These are phyloP conservation scores for Xanthorhoe designata DNA, from an alignment of 2,888 invertebrate species.

Conservation along the genomic window DNA sequence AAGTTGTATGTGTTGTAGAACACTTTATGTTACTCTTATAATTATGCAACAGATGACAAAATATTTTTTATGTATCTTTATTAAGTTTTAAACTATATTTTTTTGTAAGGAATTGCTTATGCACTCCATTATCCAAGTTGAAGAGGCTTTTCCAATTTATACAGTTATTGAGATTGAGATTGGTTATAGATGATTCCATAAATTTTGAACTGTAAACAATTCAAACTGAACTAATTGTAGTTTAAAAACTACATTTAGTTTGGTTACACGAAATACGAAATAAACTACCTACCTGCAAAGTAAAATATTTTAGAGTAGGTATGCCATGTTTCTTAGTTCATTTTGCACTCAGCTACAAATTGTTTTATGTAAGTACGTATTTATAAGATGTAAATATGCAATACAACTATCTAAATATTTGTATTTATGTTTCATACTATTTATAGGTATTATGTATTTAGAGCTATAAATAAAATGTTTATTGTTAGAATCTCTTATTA, in stretches of 20 bases:
- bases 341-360: slow-evolving; percentile 4
- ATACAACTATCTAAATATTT: slow-evolving; percentile 22
- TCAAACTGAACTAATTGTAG: too few relatives aligned
- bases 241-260: neutral
- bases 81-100: slow-evolving; percentile 7
- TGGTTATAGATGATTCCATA: neutral
- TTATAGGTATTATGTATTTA: slow-evolving; percentile 61
- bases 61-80: slow-evolving; percentile 5
- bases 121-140: neutral
- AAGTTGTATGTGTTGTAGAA: slow-evolving; percentile 4
- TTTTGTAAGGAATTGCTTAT: neutral
- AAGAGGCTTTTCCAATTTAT: neutral
- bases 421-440: slow-evolving; percentile 79
- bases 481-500: slow-evolving; percentile 69
- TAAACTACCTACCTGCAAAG: neutral
- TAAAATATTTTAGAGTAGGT: neutral
- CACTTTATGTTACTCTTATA: slow-evolving; percentile 10
- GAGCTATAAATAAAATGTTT: slow-evolving; percentile 78
- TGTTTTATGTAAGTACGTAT: neutral
- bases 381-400: slow-evolving; percentile 22
- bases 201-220: neutral
- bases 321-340: neutral
- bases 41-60: slow-evolving; percentile 31
- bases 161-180: neutral
- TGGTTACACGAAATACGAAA: neutral